These are phyloP conservation scores for Odontesthes bonariensis DNA, from an alignment of 2,113 vertebrate species.

Conservation along the genomic window DNA sequence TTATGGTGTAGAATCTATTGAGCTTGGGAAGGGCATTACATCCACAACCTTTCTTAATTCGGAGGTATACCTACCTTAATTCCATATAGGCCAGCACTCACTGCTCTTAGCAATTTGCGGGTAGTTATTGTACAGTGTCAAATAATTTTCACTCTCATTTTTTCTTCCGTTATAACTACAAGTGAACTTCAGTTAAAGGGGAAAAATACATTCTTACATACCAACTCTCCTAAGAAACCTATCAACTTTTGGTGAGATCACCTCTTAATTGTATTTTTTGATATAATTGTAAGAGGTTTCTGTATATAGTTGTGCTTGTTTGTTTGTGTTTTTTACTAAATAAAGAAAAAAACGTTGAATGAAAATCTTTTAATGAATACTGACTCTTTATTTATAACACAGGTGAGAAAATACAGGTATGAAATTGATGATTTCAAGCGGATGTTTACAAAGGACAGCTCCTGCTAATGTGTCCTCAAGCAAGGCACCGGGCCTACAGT, in stretches of 20 bases:
- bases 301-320: conserved; percentile 54
- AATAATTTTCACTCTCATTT: neutral
- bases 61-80: neutral
- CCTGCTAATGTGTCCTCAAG: neutral
- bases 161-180: conserved; percentile 45
- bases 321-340: conserved; percentile 51
- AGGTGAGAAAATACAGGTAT: neutral
- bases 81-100: neutral
- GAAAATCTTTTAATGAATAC: neutral
- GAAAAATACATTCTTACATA: neutral
- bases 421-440: neutral
- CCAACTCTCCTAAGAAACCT: neutral
- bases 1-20: neutral
- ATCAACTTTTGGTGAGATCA: conserved; percentile 13
- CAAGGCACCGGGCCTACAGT: neutral
- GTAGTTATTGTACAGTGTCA: neutral
- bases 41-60: neutral
- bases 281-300: neutral
- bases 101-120: neutral
- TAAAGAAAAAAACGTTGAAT: conserved; percentile 19
- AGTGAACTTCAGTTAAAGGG: neutral
- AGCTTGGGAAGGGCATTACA: neutral
- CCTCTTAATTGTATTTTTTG: neutral
- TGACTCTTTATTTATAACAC: conserved; percentile 1
- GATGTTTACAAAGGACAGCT: no score